Percentiles rank a stretch among this genome's conserved stretches.
phyloP scores from a whole-genome alignment of 2,113 vertebrate species.

The Myocastor coypus region DNA sequence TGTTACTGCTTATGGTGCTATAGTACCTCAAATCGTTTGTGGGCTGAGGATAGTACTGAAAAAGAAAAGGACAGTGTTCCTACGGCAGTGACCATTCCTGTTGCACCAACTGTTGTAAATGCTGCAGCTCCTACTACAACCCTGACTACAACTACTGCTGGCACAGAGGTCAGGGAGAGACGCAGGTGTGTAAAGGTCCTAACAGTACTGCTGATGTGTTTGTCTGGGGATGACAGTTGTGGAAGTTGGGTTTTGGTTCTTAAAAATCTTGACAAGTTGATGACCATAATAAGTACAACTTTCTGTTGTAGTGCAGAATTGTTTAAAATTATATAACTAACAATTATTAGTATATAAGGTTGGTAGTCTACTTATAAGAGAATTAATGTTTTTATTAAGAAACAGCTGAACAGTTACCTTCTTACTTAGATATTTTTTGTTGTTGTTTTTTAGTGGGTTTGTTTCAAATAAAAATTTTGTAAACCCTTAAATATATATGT shows the following conservation, averaged over 20 bases:
- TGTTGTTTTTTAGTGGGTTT: slow-evolving; percentile 23
- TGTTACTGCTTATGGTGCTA: slow-evolving; percentile 88
- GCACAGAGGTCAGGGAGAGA: slow-evolving; percentile 95
- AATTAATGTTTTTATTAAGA: slow-evolving; percentile 30
- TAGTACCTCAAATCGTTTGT: slow-evolving; percentile 94
- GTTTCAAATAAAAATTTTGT: neutral
- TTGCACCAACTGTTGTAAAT: slow-evolving; percentile 97
- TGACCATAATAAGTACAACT: slow-evolving; percentile 44
- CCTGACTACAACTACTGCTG: slow-evolving; percentile 93
- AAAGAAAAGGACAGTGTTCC: slow-evolving; percentile 96
- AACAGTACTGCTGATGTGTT: slow-evolving; percentile 76
- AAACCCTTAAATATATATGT: neutral
- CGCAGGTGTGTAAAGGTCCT: slow-evolving; percentile 94
- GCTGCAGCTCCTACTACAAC: slow-evolving; percentile 93
- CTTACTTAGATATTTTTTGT: neutral
- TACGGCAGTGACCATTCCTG: slow-evolving; percentile 95
- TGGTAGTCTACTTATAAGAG: slow-evolving; percentile 1
- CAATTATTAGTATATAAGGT: neutral
- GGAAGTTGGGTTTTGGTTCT: slow-evolving; percentile 5
- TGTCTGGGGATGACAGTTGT: slow-evolving; percentile 56
- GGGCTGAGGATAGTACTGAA: slow-evolving; percentile 97
- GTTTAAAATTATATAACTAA: slow-evolving; percentile 36
- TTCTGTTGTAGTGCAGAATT: slow-evolving; percentile 47
- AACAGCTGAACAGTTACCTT: neutral
- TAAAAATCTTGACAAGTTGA: slow-evolving; percentile 76